These are phyloP conservation scores for Allobates femoralis DNA, from an alignment of 2,797 vertebrate species.

Conservation along the genomic window DNA sequence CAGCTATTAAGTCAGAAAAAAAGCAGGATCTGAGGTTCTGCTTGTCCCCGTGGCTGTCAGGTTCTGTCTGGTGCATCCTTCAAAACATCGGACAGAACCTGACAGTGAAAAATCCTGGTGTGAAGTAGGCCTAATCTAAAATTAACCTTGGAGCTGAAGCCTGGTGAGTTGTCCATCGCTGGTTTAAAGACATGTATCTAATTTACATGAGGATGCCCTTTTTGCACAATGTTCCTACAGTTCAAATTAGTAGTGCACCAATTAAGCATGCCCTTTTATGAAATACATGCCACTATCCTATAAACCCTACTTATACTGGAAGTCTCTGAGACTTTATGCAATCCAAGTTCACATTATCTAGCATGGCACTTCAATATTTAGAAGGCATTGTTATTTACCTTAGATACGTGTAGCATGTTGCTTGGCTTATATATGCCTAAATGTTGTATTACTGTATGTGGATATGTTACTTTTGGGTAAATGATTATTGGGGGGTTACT, in stretches of 20 bases:
- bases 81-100: too few species aligned
- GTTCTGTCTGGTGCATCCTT: too few species aligned
- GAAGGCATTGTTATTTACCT: conserved; percentile 62
- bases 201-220: not conserved
- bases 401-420: conserved; percentile 68
- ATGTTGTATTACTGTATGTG: conserved; percentile 27
- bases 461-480: not conserved
- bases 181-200: not conserved
- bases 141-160: too few species aligned
- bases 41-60: too few species aligned
- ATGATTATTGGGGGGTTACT: not conserved
- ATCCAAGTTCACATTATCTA: not conserved
- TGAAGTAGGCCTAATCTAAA: too few species aligned
- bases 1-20: too few species aligned
- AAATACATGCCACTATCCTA: not conserved
- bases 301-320: not conserved
- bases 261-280: not conserved
- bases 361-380: conserved; percentile 68
- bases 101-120: too few species aligned
- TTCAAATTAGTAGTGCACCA: not conserved
- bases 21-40: too few species aligned
- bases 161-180: not conserved
- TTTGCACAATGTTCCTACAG: not conserved
- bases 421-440: conserved; percentile 40
- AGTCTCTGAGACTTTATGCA: not conserved